These are phyloP conservation scores for Notechis scutatus DNA, from an alignment of 2,113 vertebrate species.

Conservation along the genomic window DNA sequence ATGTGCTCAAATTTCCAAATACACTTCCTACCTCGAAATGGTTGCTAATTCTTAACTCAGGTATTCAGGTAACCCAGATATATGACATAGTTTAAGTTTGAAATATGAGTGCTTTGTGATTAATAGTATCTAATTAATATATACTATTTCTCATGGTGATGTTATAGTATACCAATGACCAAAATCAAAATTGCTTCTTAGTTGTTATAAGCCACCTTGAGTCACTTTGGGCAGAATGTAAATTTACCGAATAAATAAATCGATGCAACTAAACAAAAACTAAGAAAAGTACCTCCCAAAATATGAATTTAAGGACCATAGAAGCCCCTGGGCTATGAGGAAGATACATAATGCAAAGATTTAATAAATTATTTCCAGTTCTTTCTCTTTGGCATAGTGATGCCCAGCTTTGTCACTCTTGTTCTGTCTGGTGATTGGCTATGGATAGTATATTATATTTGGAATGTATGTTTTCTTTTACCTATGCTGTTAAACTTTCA, in stretches of 20 bases:
- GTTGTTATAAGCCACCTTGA: background rate
- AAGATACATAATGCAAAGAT: background rate
- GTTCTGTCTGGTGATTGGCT: background rate
- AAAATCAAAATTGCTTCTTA: background rate
- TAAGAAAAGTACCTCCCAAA: background rate
- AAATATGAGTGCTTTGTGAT: constrained; percentile 22
- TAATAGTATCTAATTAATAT: constrained; percentile 14
- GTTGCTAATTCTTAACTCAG: background rate
- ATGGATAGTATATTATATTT: constrained; percentile 9
- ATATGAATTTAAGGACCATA: fast-evolving
- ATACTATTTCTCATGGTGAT: background rate
- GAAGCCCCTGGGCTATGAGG: background rate
- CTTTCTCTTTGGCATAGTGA: background rate
- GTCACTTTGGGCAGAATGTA: background rate
- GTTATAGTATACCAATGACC: background rate
- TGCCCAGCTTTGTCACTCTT: constrained; percentile 10
- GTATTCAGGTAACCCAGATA: background rate
- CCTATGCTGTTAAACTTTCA: background rate
- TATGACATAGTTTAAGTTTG: constrained; percentile 55
- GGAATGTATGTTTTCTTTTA: background rate
- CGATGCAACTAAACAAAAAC: background rate
- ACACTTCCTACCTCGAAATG: background rate
- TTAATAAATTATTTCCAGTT: background rate
- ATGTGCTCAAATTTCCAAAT: background rate
- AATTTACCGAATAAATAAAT: background rate